A percentile compares a stretch with the other conserved stretches of the same genome.
Conservation (phyloP, 2,888 invertebrate species). For the Ptychoptera contaminata region DNA sequence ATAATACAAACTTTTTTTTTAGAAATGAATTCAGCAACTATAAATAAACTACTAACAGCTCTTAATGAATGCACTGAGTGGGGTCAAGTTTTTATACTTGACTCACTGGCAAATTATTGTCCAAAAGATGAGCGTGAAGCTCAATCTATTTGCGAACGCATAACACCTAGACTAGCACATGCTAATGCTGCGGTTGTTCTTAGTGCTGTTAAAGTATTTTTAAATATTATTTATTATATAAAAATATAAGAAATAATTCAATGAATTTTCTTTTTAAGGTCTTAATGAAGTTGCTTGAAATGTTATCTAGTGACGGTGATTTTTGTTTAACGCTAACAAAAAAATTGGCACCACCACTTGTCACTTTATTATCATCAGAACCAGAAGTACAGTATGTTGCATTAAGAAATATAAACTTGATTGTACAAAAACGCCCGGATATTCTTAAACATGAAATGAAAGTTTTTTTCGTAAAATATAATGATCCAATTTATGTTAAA, state of each 20-base stretch:
- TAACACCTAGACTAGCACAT: conserved; percentile 92
- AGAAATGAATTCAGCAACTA: conserved; percentile 93
- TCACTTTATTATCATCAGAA: conserved; percentile 92
- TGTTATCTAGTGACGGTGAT: conserved; percentile 85
- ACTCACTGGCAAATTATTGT: conserved; percentile 91
- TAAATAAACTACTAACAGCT: conserved; percentile 94
- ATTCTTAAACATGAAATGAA: conserved; percentile 99
- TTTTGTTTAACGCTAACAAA: conserved; percentile 87
- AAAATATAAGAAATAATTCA: too few species aligned
- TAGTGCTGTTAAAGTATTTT: conserved; percentile 72
- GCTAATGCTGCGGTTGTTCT: conserved; percentile 98
- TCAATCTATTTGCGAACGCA: conserved; percentile 94
- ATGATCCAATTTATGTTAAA: conserved; percentile 99
- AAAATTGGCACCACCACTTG: conserved; percentile 96
- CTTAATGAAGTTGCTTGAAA: conserved; percentile 96
- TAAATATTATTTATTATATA: too few species aligned
- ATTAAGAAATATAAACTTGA: conserved; percentile 92
- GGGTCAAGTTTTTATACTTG: conserved; percentile 97
- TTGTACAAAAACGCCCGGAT: conserved; percentile 97
- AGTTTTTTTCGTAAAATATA: conserved; percentile 99
- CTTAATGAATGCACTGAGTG: conserved; percentile 99
- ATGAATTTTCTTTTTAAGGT: conserved; percentile 27
- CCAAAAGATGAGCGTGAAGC: conserved; percentile 96
- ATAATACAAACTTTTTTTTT: conserved; percentile 15
- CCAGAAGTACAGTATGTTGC: conserved; percentile 99